A percentile compares a stretch with the other conserved stretches of the same genome.
These are phyloP conservation scores for Dipodomys stephensi DNA, from an alignment of 2,113 vertebrate species.

Conservation along the genomic window DNA sequence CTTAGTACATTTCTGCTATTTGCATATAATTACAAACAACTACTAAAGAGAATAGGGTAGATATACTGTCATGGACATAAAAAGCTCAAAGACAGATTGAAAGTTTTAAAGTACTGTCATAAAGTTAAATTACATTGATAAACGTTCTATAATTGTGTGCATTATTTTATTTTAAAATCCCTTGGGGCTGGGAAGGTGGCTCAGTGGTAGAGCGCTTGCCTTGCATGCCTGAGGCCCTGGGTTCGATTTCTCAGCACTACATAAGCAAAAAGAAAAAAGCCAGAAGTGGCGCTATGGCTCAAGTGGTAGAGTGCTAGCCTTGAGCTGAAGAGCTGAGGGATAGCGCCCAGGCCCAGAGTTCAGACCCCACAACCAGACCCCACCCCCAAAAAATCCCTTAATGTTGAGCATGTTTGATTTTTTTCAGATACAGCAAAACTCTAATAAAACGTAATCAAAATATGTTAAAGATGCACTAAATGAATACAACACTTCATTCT, in stretches of 20 bases:
- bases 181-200: too few species aligned
- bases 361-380: too few species aligned
- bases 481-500: neutral
- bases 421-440: constrained; percentile 9
- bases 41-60: neutral
- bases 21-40: neutral
- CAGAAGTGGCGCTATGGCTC: too few species aligned
- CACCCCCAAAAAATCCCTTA: neutral
- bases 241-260: too few species aligned
- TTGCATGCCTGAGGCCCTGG: too few species aligned
- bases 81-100: neutral
- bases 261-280: too few species aligned
- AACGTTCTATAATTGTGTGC: constrained; percentile 1
- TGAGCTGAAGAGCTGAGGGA: too few species aligned
- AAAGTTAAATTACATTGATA: constrained; percentile 27
- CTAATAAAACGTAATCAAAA: constrained; percentile 45
- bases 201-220: too few species aligned
- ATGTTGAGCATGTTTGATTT: neutral
- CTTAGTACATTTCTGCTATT: neutral
- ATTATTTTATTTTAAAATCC: constrained; percentile 35
- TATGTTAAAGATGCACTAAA: neutral
- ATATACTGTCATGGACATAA: neutral
- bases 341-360: too few species aligned
- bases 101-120: neutral
- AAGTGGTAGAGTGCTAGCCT: too few species aligned